Conservation (phyloP, 2,113 vertebrate species). For the Alligator mississippiensis region DNA sequence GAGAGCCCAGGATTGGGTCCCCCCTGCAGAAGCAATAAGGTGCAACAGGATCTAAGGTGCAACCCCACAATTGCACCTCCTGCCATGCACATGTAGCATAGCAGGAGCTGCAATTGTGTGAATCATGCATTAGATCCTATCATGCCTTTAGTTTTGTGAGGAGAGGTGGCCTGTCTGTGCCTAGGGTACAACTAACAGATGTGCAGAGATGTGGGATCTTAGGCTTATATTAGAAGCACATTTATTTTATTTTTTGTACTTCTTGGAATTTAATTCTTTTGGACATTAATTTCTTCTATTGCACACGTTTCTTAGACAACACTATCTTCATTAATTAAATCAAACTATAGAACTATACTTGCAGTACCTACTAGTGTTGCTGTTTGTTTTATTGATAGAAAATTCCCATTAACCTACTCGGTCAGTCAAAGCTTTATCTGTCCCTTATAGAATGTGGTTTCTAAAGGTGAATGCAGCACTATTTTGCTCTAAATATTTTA, state of each 20-base stretch:
- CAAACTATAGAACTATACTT: not conserved
- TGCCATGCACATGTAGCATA: too few relatives aligned
- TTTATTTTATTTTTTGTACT: not conserved
- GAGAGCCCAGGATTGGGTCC: too few relatives aligned
- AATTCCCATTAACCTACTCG: not conserved
- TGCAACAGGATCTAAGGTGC: too few relatives aligned
- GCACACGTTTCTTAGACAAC: not conserved
- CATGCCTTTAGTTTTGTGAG: too few relatives aligned
- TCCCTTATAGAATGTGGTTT: not conserved
- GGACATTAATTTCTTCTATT: not conserved
- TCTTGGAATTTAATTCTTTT: not conserved
- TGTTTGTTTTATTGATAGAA: not conserved
- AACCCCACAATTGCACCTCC: too few relatives aligned
- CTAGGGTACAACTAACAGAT: not conserved
- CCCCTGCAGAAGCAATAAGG: too few relatives aligned
- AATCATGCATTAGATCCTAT: too few relatives aligned
- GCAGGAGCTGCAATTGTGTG: too few relatives aligned
- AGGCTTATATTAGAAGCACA: not conserved
- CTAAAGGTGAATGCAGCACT: not conserved
- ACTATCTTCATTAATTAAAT: not conserved
- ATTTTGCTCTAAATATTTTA: not conserved
- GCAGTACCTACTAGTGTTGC: not conserved
- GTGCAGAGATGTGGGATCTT: not conserved
- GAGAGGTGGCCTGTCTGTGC: too few relatives aligned
- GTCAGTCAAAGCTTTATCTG: not conserved